Evolutionary conservation across 2,113 vertebrate species (phyloP).

Genomic region (Sinocyclocheilus anophthalmus): DNA sequence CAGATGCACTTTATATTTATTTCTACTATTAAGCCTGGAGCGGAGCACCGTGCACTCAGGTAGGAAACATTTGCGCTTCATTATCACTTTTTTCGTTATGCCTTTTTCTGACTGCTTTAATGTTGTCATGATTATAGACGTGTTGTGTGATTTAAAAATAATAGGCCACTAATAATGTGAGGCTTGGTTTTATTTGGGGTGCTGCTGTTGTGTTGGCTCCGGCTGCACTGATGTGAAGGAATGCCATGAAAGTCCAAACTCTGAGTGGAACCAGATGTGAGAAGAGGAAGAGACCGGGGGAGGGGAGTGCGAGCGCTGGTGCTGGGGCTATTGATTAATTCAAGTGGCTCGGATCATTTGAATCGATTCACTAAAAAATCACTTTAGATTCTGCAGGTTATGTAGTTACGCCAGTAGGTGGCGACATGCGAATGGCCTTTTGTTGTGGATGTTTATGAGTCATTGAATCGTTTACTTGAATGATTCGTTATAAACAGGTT

Average conservation of each 20-base stretch:
- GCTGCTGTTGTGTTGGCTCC: conserved; percentile 8
- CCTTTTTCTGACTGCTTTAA: background rate
- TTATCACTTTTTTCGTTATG: background rate
- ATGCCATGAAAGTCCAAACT: conserved; percentile 77
- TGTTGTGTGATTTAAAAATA: background rate
- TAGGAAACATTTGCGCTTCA: conserved; percentile 56
- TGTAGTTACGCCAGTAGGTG: background rate
- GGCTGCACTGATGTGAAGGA: conserved; percentile 60
- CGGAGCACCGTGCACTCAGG: conserved; percentile 68
- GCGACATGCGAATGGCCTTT: background rate
- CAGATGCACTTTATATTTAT: conserved; percentile 83
- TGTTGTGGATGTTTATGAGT: background rate
- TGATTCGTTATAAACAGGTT: background rate
- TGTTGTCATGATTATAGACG: no score
- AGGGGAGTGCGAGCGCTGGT: conserved; percentile 51
- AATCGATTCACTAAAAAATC: background rate
- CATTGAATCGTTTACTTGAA: background rate
- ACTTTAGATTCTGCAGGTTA: background rate
- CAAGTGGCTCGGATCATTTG: background rate
- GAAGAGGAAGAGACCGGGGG: conserved; percentile 60
- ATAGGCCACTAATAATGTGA: background rate
- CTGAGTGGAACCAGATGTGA: conserved; percentile 90
- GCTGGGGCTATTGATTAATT: background rate
- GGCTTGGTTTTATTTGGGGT: conserved; percentile 1
- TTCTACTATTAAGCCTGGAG: conserved; percentile 70